Evolutionary conservation across 1,140 invertebrate genomes (phyloP), one percentile per base, ranked within the genome.

Genomic region (Drosophila arizonae): DNA sequence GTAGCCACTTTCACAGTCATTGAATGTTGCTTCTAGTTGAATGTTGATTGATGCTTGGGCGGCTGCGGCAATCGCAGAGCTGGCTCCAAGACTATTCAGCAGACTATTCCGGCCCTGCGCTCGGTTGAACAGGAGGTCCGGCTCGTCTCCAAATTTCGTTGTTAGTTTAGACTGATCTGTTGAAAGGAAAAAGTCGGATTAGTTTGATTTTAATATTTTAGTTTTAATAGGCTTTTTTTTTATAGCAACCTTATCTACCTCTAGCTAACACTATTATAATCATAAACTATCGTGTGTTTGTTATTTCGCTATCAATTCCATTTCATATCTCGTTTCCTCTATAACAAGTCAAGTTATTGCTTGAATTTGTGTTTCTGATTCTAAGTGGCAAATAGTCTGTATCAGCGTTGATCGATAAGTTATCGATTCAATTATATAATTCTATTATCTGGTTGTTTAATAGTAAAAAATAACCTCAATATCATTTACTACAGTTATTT

Each of bases 141-240:
- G 90, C 86, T 92, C 92, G 90, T 92, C 81, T 91, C 92, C 93
- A 93, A 93, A 93, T 92, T 92, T 92, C 93, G 92, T 90, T 93
- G 92, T 91, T 90, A 90, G 92, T 94, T 93, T 93, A 94, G 94
- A 94, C 94, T 93, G 94, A 94, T 95, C 94, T 95, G 87, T 64
- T 3, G 43, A 4, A 15, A 1, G 6, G 6, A 46, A 3, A 2
- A 15, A 46, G 15, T 15, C 15, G 0, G 10, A 39, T 46, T 46
- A 46, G 43, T 17, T 15, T 6, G 0, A 33, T 1, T 1, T 33
- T 10, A n/a, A 43, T 3, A 13, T 43, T 24, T 24, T 24, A 17
- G 17, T 17, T 17, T 17, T 17, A 17, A 17, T 17, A 17, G 17
- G 17, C 17, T 0, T 17, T 17, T 17, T 17, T 17, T 17, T 17